Evolutionary conservation across 2,888 invertebrate species (phyloP), one percentile per base, ranked within the genome.

Genomic region (Thymelicus sylvestris): DNA sequence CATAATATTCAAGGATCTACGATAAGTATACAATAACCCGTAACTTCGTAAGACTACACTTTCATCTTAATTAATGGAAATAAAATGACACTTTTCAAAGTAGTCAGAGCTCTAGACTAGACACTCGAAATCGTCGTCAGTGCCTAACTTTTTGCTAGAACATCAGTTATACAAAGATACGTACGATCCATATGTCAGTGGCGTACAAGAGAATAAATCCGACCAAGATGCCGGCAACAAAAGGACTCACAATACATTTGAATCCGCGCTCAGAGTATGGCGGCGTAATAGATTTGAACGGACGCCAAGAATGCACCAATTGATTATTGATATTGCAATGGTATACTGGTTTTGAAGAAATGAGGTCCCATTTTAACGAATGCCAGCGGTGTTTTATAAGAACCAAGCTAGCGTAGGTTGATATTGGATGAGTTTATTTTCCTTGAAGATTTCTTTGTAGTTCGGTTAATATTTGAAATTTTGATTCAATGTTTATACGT

Each of bases 301-400:
- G 77, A 77, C 81, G 93, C 93, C 93, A 93, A 92, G 89, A 92
- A 92, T 92, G 89, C 90, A 87, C 86, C 91, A 90, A 93, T 93
- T 93, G 93, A 93, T 93, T 93, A 93, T 92, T 91, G 92, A 92
- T 93, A 93, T 93, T 89, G 90, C 89, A 84, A 88, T 87, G 86
- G 85, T 87, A 82, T 87, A 90, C 88, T 89, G 89, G 86, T 88
- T 88, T 86, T 86, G 83, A 83, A 84, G 86, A 85, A 88, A 87
- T 86, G 84, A 85, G 81, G 83, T 81, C 76, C 76, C 71, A 76
- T 76, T 74, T 75, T 79, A 77, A 78, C 75, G 76, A 75, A 73
- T 72, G 73, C 60, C 31, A 69, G 69, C 63, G 38, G 19, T 64
- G 57, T 64, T 63, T 62, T 63, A 57, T 24, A 38, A 52, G 67